phyloP scores from a whole-genome alignment of 1,140 invertebrate species.

The Eubasilissa regina region DNA sequence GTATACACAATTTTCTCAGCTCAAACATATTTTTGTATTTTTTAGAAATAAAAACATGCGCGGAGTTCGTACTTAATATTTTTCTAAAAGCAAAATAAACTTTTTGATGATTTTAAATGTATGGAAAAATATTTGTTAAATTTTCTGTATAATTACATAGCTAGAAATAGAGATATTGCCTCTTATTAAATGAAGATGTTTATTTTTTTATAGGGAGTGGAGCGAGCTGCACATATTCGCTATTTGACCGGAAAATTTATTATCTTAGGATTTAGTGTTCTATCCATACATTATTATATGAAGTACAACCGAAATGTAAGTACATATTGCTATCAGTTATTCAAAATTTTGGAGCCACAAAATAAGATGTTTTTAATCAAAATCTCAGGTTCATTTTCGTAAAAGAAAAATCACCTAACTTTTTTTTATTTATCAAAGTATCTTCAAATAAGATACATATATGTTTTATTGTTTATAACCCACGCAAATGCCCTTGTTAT shows the following conservation, averaged over 20 bases:
- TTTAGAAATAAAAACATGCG: too few relatives aligned
- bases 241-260: slow-evolving; percentile 77
- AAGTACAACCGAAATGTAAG: slow-evolving; percentile 86
- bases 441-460: background rate
- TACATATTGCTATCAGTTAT: background rate
- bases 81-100: too few relatives aligned
- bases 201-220: slow-evolving; percentile 72
- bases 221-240: slow-evolving; percentile 72
- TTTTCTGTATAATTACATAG: too few relatives aligned
- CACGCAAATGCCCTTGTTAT: background rate
- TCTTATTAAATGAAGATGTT: background rate
- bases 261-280: slow-evolving; percentile 70
- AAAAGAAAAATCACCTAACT: too few relatives aligned
- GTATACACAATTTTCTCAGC: too few relatives aligned
- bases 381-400: too few relatives aligned
- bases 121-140: too few relatives aligned
- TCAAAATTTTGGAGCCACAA: too few relatives aligned
- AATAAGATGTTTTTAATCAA: too few relatives aligned
- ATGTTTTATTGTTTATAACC: background rate
- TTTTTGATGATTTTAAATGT: too few relatives aligned
- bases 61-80: too few relatives aligned
- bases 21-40: too few relatives aligned
- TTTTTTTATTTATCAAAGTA: background rate
- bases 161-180: background rate
- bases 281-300: slow-evolving; percentile 79